phyloP scores from a whole-genome alignment of 1,140 invertebrate genomes.

The Pogonomyrmex barbatus region DNA sequence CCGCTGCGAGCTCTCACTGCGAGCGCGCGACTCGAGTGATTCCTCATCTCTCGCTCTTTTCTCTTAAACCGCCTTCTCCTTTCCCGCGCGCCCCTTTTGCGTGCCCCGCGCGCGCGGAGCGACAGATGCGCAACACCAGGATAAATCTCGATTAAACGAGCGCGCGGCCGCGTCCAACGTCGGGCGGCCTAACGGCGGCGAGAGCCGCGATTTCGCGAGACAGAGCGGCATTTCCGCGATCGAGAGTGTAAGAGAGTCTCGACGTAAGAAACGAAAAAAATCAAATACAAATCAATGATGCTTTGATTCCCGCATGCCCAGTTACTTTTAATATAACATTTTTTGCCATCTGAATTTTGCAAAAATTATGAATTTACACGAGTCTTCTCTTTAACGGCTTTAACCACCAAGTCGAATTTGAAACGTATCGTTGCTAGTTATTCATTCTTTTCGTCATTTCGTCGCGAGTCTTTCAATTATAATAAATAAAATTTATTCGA shows the following conservation, averaged over 20 bases:
- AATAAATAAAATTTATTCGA: background rate
- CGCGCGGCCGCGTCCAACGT: constrained; percentile 1
- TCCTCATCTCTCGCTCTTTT: constrained; percentile 77
- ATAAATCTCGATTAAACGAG: constrained; percentile 52
- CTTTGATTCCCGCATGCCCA: no score
- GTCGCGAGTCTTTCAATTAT: background rate
- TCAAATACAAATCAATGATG: no score
- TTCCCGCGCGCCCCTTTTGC: constrained; percentile 34
- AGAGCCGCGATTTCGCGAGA: background rate
- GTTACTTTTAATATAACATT: no score
- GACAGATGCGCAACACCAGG: constrained; percentile 73
- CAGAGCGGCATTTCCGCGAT: background rate
- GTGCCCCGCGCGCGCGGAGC: constrained; percentile 61
- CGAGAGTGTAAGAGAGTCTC: background rate
- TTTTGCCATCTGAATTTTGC: no score
- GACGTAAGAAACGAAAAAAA: no score
- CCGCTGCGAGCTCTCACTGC: constrained; percentile 69
- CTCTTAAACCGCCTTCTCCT: constrained; percentile 49
- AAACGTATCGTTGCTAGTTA: background rate
- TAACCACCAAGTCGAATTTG: background rate
- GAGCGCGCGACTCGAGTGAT: constrained; percentile 76
- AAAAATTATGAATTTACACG: no score
- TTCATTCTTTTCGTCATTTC: background rate
- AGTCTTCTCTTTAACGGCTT: background rate
- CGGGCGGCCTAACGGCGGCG: background rate